Base-by-base conservation (phyloP, 1,140 invertebrate genomes). In the Zophobas morio region DNA sequence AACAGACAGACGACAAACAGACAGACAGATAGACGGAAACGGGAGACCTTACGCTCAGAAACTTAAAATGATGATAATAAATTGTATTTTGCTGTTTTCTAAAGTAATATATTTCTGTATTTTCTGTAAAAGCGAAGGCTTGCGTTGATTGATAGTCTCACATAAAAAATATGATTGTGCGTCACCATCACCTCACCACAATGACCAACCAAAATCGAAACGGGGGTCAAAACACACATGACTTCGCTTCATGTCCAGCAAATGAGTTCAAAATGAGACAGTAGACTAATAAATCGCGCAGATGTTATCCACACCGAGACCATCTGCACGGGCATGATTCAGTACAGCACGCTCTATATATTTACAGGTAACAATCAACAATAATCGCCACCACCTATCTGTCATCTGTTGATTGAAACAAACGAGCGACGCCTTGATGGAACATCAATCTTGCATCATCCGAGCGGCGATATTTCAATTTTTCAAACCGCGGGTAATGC, bases 211-310 rank as follows among this genome's bases (percentile, higher is more conserved):
- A 20, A 20, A 20, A 20, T n/a, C 54, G 1, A 6, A 33, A 33
- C 6, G 6, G 37, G 60, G 60, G 60, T 66, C 60, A 66, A 66
- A 42, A 34, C 3, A 1, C 39, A 66, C 40, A 66, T 47, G 60
- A 66, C 60, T 66, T 42, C 6, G 57, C 33, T 66, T 42, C 60
- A 40, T 42, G 60, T 66, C 60, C 60, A 34, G 47, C 72, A 75
- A 63, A 78, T 63, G 66, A 70, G 76, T 36, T 6, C 54, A 37
- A 73, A 78, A 78, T 66, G 74, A 78, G 57, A 75, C 39, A n/a
- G 71, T 40, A n/a, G 36, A 33, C 35, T 77, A 63, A 76, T 79
- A 79, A 79, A 79, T 79, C 74, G 78, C 74, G 78, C 78, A 79
- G 78, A 76, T 79, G 78, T 77, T 76, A 51, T 60, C 39, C 75